Evolutionary conservation across 2,888 invertebrate species (phyloP).

Genomic region (Dicranocentrus wangi): DNA sequence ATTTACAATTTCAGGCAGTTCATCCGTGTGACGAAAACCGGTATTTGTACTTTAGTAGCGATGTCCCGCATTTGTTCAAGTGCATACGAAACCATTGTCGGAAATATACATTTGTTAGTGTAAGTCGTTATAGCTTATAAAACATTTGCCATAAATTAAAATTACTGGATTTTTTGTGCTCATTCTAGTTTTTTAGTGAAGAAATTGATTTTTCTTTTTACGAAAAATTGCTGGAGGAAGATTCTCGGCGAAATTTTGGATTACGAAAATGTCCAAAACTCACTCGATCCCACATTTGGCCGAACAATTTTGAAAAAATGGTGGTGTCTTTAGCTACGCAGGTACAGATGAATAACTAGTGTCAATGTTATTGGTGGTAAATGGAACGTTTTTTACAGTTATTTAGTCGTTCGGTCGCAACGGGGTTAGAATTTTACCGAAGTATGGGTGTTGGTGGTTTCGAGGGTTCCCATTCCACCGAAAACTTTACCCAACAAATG

Average conservation of each 20-base stretch:
- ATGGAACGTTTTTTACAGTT: conserved; percentile 3
- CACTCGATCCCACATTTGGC: conserved; percentile 14
- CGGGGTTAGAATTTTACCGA: neutral
- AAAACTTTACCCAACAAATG: neutral
- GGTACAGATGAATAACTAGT: no score
- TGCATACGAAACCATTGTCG: conserved; percentile 48
- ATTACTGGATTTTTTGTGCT: no score
- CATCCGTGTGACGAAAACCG: conserved; percentile 40
- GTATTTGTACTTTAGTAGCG: conserved; percentile 33
- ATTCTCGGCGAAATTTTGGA: no score
- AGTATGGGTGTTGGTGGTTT: neutral
- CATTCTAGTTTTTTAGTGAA: neutral
- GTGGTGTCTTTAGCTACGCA: neutral
- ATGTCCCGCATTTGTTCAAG: conserved; percentile 50
- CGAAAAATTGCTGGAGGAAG: neutral
- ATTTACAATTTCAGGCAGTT: no score
- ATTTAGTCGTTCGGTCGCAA: conserved; percentile 7
- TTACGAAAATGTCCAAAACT: conserved; percentile 41
- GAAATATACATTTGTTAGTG: no score
- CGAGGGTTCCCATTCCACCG: neutral
- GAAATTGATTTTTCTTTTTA: no score
- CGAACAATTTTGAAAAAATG: conserved; percentile 58
- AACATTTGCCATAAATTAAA: no score
- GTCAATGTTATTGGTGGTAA: no score
- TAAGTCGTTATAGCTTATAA: no score